Percentiles rank a stretch among this genome's conserved stretches.
Evolutionary conservation across 1,140 invertebrate species (phyloP).

Genomic region (Calephelis nemesis): DNA sequence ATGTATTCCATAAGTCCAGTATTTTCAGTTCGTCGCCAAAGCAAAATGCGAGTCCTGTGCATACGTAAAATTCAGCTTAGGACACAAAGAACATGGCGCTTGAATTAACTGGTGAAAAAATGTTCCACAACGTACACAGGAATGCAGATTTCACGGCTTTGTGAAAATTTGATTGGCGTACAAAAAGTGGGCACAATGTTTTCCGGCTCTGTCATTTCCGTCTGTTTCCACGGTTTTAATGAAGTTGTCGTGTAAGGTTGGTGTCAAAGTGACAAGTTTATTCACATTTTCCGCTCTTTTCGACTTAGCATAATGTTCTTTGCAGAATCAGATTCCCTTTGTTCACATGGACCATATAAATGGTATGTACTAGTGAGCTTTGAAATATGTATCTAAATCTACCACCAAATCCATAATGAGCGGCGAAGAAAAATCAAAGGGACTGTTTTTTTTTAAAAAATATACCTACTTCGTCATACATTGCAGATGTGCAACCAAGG

Average conservation of each 20-base stretch:
- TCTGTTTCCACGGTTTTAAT: slow-evolving; percentile 13
- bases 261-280: neutral
- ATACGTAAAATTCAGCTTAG: slow-evolving; percentile 12
- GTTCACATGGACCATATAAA: too few relatives aligned
- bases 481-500: too few relatives aligned
- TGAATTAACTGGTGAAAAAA: slow-evolving; percentile 13
- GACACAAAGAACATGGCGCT: slow-evolving; percentile 7
- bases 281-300: neutral
- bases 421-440: too few relatives aligned
- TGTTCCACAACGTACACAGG: slow-evolving; percentile 13
- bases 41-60: slow-evolving; percentile 1
- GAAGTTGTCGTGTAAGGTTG: slow-evolving; percentile 8
- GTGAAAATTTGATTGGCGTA: slow-evolving; percentile 17
- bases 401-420: too few relatives aligned
- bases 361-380: too few relatives aligned
- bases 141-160: slow-evolving; percentile 14
- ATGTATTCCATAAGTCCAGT: neutral
- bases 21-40: slow-evolving; percentile 10
- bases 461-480: too few relatives aligned
- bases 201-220: slow-evolving; percentile 9
- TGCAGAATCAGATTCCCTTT: too few relatives aligned
- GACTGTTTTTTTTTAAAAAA: too few relatives aligned
- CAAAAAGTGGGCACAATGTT: slow-evolving; percentile 12
- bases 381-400: too few relatives aligned
- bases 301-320: too few relatives aligned